These are phyloP conservation scores for Scomberomorus guttatus DNA, from an alignment of 2,797 vertebrate species.

Conservation along the genomic window DNA sequence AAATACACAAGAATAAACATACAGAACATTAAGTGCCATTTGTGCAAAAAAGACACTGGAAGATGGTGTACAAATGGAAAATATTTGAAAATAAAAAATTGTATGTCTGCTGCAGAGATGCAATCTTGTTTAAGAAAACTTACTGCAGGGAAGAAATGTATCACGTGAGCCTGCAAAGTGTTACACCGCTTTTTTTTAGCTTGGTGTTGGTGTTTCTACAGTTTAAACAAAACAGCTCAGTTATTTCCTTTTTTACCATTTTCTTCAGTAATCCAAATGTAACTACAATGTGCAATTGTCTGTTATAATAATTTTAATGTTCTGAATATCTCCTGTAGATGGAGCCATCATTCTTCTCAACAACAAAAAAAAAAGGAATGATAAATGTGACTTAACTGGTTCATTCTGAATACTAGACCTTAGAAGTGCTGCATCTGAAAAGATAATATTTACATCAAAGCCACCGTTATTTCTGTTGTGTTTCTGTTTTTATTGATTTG, in stretches of 20 bases:
- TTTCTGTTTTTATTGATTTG: too few species aligned
- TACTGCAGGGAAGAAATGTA: background rate
- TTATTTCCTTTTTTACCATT: background rate
- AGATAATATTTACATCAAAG: background rate
- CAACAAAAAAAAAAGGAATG: background rate
- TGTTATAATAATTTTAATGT: background rate
- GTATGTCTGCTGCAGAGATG: too few species aligned
- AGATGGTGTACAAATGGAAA: background rate
- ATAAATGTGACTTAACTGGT: background rate
- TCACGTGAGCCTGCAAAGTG: background rate
- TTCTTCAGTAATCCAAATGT: background rate
- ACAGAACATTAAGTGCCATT: background rate
- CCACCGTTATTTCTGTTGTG: background rate
- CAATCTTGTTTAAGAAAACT: background rate
- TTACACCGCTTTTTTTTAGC: too few species aligned
- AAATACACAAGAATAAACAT: background rate
- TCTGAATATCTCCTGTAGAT: constrained; percentile 60
- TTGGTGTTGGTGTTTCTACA: background rate
- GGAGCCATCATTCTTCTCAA: constrained; percentile 55
- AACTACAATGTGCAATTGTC: background rate
- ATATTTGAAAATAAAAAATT: background rate
- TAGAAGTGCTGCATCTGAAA: background rate
- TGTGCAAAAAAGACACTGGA: background rate
- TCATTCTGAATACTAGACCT: background rate
- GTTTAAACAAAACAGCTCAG: background rate